Evolutionary conservation across 2,113 vertebrate species (phyloP).

Genomic region (Paramisgurnus dabryanus): DNA sequence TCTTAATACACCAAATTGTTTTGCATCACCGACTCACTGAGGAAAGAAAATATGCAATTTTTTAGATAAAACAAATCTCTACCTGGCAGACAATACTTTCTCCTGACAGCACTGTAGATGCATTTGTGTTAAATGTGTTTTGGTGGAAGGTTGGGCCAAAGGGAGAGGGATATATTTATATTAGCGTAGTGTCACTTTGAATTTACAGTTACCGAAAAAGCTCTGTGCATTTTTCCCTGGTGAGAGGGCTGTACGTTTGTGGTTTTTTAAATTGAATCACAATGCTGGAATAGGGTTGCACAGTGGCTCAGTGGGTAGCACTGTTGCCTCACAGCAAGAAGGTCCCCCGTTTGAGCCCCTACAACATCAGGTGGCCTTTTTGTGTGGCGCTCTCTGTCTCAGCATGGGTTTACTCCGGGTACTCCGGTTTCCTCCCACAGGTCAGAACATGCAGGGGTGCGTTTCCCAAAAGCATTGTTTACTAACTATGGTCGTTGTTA

Average conservation of each 20-base stretch:
- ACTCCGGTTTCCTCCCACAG: no score
- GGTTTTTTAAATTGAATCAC: conserved; percentile 33
- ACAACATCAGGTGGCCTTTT: no score
- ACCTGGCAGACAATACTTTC: neutral
- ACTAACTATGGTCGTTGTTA: no score
- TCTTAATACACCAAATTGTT: neutral
- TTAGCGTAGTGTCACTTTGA: conserved; percentile 6
- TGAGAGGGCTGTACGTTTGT: neutral
- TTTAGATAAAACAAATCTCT: conserved; percentile 13
- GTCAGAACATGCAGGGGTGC: no score
- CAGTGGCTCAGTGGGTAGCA: no score
- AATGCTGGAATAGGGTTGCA: neutral
- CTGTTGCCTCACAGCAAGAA: no score
- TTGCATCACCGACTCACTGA: conserved; percentile 18
- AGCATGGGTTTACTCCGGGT: no score
- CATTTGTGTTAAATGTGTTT: conserved; percentile 11
- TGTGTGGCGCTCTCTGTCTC: no score
- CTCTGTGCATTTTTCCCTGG: conserved; percentile 9
- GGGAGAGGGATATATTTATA: conserved; percentile 29
- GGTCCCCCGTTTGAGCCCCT: no score
- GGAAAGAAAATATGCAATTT: conserved; percentile 1
- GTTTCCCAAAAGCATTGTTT: no score
- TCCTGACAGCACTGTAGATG: conserved; percentile 26
- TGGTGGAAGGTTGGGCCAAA: neutral
- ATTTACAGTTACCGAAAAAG: conserved; percentile 9